These are phyloP conservation scores for Hemitrygon akajei DNA, from an alignment of 2,797 vertebrate genomes.

Conservation along the genomic window DNA sequence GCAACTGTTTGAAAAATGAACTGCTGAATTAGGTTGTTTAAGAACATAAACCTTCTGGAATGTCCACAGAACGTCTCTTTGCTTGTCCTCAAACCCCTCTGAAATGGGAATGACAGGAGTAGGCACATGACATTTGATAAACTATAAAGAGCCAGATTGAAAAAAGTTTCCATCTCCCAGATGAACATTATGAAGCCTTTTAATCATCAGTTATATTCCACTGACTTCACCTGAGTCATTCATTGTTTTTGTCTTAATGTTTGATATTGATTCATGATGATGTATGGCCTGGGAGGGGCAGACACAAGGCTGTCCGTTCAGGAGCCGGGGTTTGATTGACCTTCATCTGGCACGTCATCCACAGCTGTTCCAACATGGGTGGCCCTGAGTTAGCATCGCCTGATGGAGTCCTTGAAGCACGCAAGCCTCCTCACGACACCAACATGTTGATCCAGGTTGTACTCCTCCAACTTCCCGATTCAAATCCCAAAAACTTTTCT, in stretches of 20 bases:
- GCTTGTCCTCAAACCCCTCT: conserved; percentile 63
- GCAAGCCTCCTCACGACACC: too few relatives aligned
- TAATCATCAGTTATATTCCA: conserved; percentile 74
- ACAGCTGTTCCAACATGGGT: too few relatives aligned
- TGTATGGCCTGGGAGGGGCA: too few relatives aligned
- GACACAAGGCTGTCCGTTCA: too few relatives aligned
- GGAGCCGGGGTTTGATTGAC: too few relatives aligned
- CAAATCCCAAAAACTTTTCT: too few relatives aligned
- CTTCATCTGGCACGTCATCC: too few relatives aligned
- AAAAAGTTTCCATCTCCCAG: conserved; percentile 72
- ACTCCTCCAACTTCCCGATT: too few relatives aligned
- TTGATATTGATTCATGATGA: background rate
- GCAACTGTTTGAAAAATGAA: conserved; percentile 68
- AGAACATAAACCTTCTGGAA: conserved; percentile 62
- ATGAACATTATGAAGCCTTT: conserved; percentile 60
- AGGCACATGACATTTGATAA: conserved; percentile 70
- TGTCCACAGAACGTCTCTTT: conserved; percentile 71
- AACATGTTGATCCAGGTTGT: too few relatives aligned
- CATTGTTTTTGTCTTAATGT: conserved; percentile 52
- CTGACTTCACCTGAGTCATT: conserved; percentile 66
- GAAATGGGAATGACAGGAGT: conserved; percentile 75
- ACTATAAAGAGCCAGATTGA: conserved; percentile 74
- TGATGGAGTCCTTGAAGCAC: too few relatives aligned
- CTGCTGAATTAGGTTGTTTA: conserved; percentile 67
- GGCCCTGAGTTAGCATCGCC: too few relatives aligned